A percentile compares a stretch with the other conserved stretches of the same genome.
Conservation (phyloP, 1,140 invertebrate genomes). For the Steinernema feltiae region DNA sequence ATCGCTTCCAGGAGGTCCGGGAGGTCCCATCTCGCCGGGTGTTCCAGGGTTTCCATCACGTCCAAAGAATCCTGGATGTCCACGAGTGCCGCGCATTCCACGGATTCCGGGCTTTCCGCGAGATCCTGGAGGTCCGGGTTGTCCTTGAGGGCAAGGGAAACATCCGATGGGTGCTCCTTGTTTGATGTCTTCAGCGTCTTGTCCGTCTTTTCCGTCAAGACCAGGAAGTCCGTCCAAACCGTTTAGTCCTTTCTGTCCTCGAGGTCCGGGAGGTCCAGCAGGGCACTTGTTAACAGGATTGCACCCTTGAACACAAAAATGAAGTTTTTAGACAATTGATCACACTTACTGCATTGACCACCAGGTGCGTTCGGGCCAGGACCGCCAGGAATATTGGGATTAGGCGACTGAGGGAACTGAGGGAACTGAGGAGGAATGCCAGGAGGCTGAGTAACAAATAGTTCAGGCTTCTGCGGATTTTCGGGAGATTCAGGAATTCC, state of each 20-base stretch:
- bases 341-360: constrained; percentile 16
- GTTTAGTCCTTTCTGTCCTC: constrained; percentile 37
- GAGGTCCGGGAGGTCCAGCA: constrained; percentile 37
- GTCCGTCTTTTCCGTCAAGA: constrained; percentile 35
- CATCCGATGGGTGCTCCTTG: constrained; percentile 36
- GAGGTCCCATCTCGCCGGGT: constrained; percentile 40
- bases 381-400: background rate
- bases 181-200: constrained; percentile 41
- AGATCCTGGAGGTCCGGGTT: constrained; percentile 38
- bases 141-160: constrained; percentile 46
- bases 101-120: constrained; percentile 40
- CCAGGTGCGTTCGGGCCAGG: background rate
- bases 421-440: too few relatives aligned
- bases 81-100: constrained; percentile 48
- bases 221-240: constrained; percentile 39
- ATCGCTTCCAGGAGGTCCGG: constrained; percentile 25
- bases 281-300: constrained; percentile 44
- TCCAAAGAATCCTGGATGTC: constrained; percentile 41
- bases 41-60: constrained; percentile 42
- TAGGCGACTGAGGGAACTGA: background rate
- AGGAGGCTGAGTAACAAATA: too few relatives aligned
- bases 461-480: too few relatives aligned
- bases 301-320: constrained; percentile 37
- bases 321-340: background rate
- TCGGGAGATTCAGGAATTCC: too few relatives aligned